These are phyloP conservation scores for Craterocephalus amniculus DNA, from an alignment of 2,797 vertebrate genomes.

Conservation along the genomic window DNA sequence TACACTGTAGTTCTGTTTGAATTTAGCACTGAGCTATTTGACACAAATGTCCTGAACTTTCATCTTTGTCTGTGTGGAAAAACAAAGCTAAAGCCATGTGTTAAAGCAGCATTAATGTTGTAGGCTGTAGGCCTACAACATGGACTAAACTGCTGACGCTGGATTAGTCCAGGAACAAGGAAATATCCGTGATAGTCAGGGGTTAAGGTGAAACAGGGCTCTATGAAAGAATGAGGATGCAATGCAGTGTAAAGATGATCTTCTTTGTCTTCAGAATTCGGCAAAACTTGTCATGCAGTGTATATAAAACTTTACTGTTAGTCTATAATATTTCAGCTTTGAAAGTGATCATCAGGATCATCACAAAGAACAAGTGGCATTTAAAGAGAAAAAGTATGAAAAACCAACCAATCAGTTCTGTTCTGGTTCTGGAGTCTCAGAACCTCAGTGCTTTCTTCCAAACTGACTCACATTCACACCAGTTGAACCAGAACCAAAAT, in stretches of 20 bases:
- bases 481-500: no score
- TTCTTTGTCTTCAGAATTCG: background rate
- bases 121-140: background rate
- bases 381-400: background rate
- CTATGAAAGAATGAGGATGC: conserved; percentile 29
- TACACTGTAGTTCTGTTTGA: conserved; percentile 13
- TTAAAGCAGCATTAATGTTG: conserved; percentile 2
- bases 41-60: conserved; percentile 51
- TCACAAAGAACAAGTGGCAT: background rate
- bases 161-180: conserved; percentile 58
- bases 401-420: background rate
- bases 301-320: background rate
- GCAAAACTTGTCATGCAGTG: background rate
- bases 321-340: background rate
- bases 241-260: background rate
- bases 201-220: conserved; percentile 12
- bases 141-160: conserved; percentile 61
- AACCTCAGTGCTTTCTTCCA: no score
- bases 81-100: conserved; percentile 5
- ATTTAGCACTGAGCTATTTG: conserved; percentile 21
- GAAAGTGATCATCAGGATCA: background rate
- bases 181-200: conserved; percentile 38
- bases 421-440: no score
- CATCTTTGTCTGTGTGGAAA: conserved; percentile 23
- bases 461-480: no score